Evolutionary conservation across 2,888 invertebrate genomes (phyloP), one percentile per base, ranked within the genome.

Genomic region (Colostygia pectinataria): DNA sequence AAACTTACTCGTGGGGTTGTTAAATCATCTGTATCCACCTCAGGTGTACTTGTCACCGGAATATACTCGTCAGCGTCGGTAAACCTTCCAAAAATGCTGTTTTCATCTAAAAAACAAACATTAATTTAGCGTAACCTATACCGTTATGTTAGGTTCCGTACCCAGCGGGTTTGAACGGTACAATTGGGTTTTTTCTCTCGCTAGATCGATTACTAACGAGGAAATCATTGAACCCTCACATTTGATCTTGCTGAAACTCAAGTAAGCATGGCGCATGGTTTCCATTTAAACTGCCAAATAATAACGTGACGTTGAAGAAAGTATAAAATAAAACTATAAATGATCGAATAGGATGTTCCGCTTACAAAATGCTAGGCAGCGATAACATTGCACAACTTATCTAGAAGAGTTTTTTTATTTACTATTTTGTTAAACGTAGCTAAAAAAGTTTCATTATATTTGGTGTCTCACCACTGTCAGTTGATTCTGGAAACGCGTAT

Each of bases 1-100:
- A 14, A 25, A 37, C 68, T 71, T 66, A 84, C 84, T 60, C 71
- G 70, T n/a, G 63, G 59, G 1, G 80, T 78, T 18, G 76, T 77
- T 15, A 61, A 44, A 36, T 78, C 77, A 6, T 68, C 33, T 32
- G 46, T n/a, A 13, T 68, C 66, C 1, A 65, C 71, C 15, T 61
- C 51, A 13, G 66, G 47, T 24, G 58, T 64, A 2, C 66, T 55
- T 0, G 73, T 63, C 2, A 74, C 67, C 0, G 74, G 65, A 18
- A 76, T 57, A 24, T 72, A 65, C 25, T 79, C 78, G 5, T 68
- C 71, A 8, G 69, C 66, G 31, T 76, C 77, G 1, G 83, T 76
- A 53, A 90, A 90, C 42, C 70, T 69, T 6, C 89, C 89, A 36
- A 90, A 90, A 51, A 90, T 89, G 55, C 89, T 88, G 63, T 90